These are phyloP conservation scores for Watsonalla cultraria DNA, from an alignment of 2,888 invertebrate genomes.

Conservation along the genomic window DNA sequence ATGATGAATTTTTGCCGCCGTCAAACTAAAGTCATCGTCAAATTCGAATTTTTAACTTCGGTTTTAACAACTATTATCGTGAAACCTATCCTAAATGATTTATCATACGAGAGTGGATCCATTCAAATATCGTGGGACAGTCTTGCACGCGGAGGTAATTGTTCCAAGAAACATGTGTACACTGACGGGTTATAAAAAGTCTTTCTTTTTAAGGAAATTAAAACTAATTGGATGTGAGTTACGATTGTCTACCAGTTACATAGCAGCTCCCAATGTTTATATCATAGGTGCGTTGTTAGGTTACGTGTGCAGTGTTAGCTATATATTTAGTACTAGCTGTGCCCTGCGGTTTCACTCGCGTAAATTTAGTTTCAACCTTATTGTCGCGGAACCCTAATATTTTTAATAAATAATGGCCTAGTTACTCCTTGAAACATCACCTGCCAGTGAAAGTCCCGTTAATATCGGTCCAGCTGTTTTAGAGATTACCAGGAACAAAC, in stretches of 20 bases:
- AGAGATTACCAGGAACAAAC: too few species aligned
- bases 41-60: too few species aligned
- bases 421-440: too few species aligned
- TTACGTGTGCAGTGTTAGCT: neutral
- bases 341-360: too few species aligned
- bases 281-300: neutral
- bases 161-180: conserved; percentile 1
- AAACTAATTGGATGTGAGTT: conserved; percentile 1
- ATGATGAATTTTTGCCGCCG: too few species aligned
- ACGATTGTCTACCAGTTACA: conserved; percentile 1
- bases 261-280: neutral
- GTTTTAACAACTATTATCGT: too few species aligned
- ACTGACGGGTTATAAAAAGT: conserved; percentile 1
- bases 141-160: neutral
- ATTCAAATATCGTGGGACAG: conserved; percentile 1
- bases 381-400: too few species aligned
- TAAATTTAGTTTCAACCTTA: too few species aligned
- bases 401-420: too few species aligned
- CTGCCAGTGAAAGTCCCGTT: too few species aligned
- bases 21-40: too few species aligned
- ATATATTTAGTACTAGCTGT: neutral
- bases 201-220: conserved; percentile 1
- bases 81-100: neutral
- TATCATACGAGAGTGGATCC: neutral
- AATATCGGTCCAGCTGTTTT: too few species aligned